Base-by-base conservation (phyloP, 2,797 vertebrate species). In the Pitangus sulphuratus region DNA sequence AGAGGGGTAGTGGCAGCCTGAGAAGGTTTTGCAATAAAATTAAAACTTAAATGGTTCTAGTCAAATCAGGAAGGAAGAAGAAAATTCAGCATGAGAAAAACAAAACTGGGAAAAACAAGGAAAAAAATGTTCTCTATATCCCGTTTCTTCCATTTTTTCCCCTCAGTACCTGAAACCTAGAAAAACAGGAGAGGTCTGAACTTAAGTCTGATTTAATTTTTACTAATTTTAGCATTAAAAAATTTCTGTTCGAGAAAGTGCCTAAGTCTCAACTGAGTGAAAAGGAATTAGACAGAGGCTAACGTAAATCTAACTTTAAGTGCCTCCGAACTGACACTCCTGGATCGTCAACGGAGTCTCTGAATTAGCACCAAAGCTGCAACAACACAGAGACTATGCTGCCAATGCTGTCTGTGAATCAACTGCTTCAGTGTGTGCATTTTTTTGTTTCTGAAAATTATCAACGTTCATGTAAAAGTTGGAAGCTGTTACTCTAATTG, bases 401-500 rank as follows among this genome's bases (percentile, higher is more conserved):
- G 31, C 17, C 4, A 1, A 31, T 40, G 10, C 12, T 37, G 31
- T 30, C 47, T 60, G 15, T 53, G n/a, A 14, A 66, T 39, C 0
- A 1, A 71, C 15, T 57, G 20, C 78, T 89, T 65, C 66, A 72
- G 25, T 2, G 1, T 18, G 30, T 0, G 0, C 13, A 30, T 22
- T 50, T 50, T 33, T 71, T 66, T 54, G 5, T 60, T 84, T 48
- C 39, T 48, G 50, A 65, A 79, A 84, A 70, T 16, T 24, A 91
- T 21, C 54, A 69, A 6, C 0, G 0, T 60, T 60, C 31, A 60
- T 1, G 6, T 11, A 54, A 18, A 82, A 87, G 39, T 7, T 82
- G 28, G 62, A 84, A 92, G 56, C 7, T 64, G 21, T 72, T 58
- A 82, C 40, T 82, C 50, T 5, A 42, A 4, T 61, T 35, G 14